Evolutionary conservation across 2,113 vertebrate species (phyloP).

Genomic region (Megalops atlanticus): DNA sequence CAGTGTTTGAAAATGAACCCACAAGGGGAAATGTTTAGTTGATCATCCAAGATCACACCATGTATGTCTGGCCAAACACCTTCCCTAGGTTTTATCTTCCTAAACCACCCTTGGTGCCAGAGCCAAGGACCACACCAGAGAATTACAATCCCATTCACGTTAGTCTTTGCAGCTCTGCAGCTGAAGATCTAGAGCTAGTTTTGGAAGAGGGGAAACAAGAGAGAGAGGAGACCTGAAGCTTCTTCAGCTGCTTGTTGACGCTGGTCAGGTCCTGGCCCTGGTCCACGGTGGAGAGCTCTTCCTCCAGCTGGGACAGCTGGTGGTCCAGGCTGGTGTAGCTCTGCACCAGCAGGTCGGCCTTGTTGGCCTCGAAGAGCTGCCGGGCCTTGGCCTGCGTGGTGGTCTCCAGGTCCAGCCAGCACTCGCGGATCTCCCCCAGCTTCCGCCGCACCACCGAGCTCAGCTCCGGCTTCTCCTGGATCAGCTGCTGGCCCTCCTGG

Average conservation of each 20-base stretch:
- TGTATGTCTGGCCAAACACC: neutral
- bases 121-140: no score
- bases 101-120: no score
- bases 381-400: conserved; percentile 83
- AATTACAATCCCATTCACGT: neutral
- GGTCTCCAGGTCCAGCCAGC: conserved; percentile 87
- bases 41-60: no score
- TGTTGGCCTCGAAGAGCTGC: conserved; percentile 86
- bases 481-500: conserved; percentile 88
- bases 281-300: conserved; percentile 78
- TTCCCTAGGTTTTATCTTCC: no score
- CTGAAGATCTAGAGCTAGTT: neutral
- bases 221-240: conserved; percentile 75
- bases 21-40: no score
- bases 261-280: conserved; percentile 80
- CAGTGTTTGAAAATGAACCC: no score
- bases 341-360: conserved; percentile 82
- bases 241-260: conserved; percentile 87
- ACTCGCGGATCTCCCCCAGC: conserved; percentile 84
- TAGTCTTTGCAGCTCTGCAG: no score
- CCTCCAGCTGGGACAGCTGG: conserved; percentile 79
- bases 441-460: conserved; percentile 77
- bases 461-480: conserved; percentile 88
- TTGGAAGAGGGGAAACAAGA: neutral
- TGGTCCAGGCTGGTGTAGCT: conserved; percentile 84